These are phyloP conservation scores for Homalodisca vitripennis DNA, from an alignment of 1,140 invertebrate genomes.

Conservation along the genomic window DNA sequence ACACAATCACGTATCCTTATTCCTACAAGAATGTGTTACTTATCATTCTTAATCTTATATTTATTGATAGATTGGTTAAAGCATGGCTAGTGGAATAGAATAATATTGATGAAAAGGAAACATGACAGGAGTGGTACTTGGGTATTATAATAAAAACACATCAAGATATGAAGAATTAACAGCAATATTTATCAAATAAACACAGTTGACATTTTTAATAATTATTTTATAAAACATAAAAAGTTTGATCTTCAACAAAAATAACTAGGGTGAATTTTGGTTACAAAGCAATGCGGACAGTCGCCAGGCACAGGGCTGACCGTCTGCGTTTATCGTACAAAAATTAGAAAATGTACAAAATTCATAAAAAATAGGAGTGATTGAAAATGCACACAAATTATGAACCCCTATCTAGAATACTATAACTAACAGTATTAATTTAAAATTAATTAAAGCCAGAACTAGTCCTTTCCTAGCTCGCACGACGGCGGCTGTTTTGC, in stretches of 20 bases:
- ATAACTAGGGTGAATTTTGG: conserved; percentile 31
- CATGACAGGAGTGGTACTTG: too few species aligned
- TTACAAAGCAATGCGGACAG: conserved; percentile 33
- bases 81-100: too few species aligned
- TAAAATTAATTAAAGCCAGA: conserved; percentile 33
- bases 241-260: conserved; percentile 35
- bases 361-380: conserved; percentile 37
- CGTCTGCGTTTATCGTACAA: conserved; percentile 32
- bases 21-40: too few species aligned
- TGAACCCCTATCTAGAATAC: conserved; percentile 35
- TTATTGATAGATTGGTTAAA: too few species aligned
- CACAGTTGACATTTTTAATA: conserved; percentile 35
- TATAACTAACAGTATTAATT: conserved; percentile 34
- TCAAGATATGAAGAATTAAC: conserved; percentile 33
- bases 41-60: too few species aligned
- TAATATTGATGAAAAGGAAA: too few species aligned
- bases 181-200: conserved; percentile 37
- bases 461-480: conserved; percentile 30
- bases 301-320: conserved; percentile 16
- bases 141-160: conserved; percentile 9
- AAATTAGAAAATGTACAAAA: conserved; percentile 37
- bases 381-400: conserved; percentile 36
- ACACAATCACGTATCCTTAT: too few species aligned
- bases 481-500: conserved; percentile 28
- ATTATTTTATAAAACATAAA: conserved; percentile 36